Percentiles rank a stretch among this genome's conserved stretches.
phyloP scores from a whole-genome alignment of 64 coral and sea anemone species.

The Dendronephthya gigantea region DNA sequence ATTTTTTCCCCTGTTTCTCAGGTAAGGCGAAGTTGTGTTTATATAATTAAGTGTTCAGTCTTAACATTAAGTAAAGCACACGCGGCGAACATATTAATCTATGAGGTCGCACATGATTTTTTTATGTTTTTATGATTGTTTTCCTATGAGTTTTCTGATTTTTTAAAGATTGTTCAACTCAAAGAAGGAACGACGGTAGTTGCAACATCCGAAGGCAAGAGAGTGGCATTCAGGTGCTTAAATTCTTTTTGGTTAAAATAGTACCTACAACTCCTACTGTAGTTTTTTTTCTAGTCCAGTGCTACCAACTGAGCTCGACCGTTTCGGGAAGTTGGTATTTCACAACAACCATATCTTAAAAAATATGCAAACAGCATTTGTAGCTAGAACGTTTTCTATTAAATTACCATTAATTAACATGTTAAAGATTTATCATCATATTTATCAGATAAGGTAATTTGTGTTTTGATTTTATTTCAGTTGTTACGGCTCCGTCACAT shows the following conservation, averaged over 20 bases:
- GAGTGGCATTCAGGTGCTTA: slow-evolving; percentile 76
- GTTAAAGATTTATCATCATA: too few species aligned
- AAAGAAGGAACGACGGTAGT: slow-evolving; percentile 56
- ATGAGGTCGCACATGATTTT: not conserved
- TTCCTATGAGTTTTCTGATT: not conserved
- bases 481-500: slow-evolving; percentile 78
- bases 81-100: not conserved
- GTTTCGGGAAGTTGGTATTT: too few species aligned
- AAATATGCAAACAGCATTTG: too few species aligned
- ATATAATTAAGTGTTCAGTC: not conserved
- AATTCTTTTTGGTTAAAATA: not conserved
- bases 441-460: too few species aligned
- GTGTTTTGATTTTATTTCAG: slow-evolving; percentile 28
- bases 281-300: too few species aligned
- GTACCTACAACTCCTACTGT: too few species aligned
- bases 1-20: slow-evolving; percentile 68
- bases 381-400: not conserved
- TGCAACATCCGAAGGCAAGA: slow-evolving; percentile 62
- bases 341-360: too few species aligned
- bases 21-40: slow-evolving; percentile 22
- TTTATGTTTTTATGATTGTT: not conserved
- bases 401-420: too few species aligned
- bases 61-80: too few species aligned
- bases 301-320: too few species aligned
- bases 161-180: slow-evolving; percentile 66